phyloP scores from a whole-genome alignment of 1,140 invertebrate species.

The Nasonia giraulti region DNA sequence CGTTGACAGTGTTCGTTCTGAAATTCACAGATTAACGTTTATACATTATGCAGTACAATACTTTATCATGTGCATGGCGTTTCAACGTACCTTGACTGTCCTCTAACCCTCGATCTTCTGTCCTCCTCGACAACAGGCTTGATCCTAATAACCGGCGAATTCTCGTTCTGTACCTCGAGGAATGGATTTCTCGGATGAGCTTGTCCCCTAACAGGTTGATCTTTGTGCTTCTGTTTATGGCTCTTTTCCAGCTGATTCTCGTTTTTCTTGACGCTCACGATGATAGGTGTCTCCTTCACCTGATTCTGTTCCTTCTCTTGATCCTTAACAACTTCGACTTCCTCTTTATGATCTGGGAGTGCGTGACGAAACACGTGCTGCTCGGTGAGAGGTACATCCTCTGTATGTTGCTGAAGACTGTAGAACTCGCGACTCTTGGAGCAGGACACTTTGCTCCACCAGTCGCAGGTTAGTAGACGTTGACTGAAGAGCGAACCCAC shows the following conservation, averaged over 20 bases:
- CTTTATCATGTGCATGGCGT: neutral
- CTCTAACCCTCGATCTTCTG: neutral
- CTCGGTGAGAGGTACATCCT: neutral
- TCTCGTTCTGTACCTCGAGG: constrained; percentile 20
- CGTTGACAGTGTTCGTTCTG: neutral
- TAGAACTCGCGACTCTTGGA: constrained; percentile 64
- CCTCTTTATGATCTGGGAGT: neutral
- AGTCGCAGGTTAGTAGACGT: constrained; percentile 75
- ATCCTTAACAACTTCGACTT: neutral
- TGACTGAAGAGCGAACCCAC: constrained; percentile 77
- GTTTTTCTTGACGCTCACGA: neutral
- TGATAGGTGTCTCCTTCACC: neutral
- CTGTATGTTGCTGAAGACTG: constrained; percentile 11
- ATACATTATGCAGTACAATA: neutral
- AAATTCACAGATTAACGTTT: neutral
- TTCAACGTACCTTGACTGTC: neutral
- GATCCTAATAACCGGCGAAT: constrained; percentile 62
- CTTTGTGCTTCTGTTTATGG: neutral
- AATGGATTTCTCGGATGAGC: neutral
- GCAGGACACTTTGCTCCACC: constrained; percentile 77
- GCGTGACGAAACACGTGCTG: neutral
- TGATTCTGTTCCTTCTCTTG: neutral
- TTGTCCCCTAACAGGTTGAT: neutral
- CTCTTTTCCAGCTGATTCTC: constrained; percentile 1
- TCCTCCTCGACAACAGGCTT: constrained; percentile 55